Evolutionary conservation across 2,797 vertebrate species (phyloP).

Genomic region (Muraenolepis orangiensis): DNA sequence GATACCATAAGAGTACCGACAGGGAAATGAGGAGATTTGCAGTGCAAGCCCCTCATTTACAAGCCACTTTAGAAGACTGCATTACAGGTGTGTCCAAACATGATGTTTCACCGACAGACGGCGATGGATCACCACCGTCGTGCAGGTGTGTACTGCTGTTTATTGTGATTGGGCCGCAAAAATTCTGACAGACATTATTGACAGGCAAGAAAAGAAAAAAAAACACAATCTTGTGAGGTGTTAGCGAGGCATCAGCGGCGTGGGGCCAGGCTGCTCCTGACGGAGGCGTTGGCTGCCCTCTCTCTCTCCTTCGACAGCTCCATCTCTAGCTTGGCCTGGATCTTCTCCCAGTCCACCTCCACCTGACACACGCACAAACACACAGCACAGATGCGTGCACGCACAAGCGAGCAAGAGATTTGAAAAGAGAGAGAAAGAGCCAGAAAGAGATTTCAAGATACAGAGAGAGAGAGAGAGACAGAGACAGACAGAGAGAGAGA

Average conservation of each 20-base stretch:
- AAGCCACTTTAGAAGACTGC: neutral
- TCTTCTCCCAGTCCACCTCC: constrained; percentile 96
- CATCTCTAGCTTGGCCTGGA: constrained; percentile 95
- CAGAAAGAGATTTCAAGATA: no score
- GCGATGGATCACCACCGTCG: no score
- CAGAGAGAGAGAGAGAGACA: neutral
- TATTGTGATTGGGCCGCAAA: no score
- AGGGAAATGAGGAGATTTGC: constrained; percentile 13
- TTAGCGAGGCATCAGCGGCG: constrained; percentile 49
- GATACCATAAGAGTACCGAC: neutral
- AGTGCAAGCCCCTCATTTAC: constrained; percentile 3
- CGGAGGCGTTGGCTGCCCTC: constrained; percentile 63
- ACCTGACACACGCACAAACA: constrained; percentile 74
- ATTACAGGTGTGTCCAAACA: neutral
- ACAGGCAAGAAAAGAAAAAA: no score
- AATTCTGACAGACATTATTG: no score
- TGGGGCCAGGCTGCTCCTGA: constrained; percentile 69
- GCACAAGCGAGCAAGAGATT: neutral
- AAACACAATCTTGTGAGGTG: neutral
- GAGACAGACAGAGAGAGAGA: no score
- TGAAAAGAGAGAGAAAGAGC: neutral
- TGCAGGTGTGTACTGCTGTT: no score
- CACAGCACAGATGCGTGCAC: constrained; percentile 2
- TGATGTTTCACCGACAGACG: no score
- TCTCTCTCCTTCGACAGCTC: constrained; percentile 89